phyloP scores from a whole-genome alignment of 2,797 vertebrate species.

The Eptatretus atami region DNA sequence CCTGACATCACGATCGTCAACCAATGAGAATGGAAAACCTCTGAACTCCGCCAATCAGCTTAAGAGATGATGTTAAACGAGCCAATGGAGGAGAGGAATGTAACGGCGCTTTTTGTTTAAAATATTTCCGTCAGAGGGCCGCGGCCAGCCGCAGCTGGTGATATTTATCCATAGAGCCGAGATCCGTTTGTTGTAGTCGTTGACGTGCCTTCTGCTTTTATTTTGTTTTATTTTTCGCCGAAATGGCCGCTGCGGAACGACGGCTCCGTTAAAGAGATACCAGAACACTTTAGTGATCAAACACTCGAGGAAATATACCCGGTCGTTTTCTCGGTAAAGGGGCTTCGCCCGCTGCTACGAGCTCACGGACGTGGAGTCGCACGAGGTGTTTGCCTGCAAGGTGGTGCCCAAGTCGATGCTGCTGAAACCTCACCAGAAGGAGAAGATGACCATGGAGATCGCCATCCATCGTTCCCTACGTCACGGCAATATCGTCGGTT shows the following conservation, averaged over 20 bases:
- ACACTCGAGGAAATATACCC: slow-evolving; percentile 31
- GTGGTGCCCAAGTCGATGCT: slow-evolving; percentile 70
- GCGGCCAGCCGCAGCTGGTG: too few species aligned
- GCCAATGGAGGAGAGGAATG: too few species aligned
- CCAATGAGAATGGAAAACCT: too few species aligned
- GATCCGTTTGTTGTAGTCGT: too few species aligned
- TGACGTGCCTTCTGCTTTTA: too few species aligned
- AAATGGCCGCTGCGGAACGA: slow-evolving; percentile 16
- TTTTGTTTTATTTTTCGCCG: slow-evolving; percentile 11
- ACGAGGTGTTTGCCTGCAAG: slow-evolving; percentile 63
- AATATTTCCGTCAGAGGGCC: too few species aligned
- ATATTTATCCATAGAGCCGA: too few species aligned
- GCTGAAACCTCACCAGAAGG: slow-evolving; percentile 68
- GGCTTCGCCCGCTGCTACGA: slow-evolving; percentile 91
- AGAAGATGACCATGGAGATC: slow-evolving; percentile 93
- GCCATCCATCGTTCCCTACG: slow-evolving; percentile 58
- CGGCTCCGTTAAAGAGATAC: slow-evolving; percentile 37
- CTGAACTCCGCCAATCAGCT: too few species aligned
- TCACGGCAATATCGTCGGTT: slow-evolving; percentile 52
- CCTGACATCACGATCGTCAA: too few species aligned
- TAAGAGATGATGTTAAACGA: too few species aligned
- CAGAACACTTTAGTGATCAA: slow-evolving; percentile 47
- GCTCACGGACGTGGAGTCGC: slow-evolving; percentile 41
- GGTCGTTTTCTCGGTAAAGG: slow-evolving; percentile 71
- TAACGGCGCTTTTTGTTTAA: too few species aligned